A percentile compares a stretch with the other conserved stretches of the same genome.
These are phyloP conservation scores for Rugalucina vietnamica DNA, from an alignment of 2,888 invertebrate genomes.

Conservation along the genomic window DNA sequence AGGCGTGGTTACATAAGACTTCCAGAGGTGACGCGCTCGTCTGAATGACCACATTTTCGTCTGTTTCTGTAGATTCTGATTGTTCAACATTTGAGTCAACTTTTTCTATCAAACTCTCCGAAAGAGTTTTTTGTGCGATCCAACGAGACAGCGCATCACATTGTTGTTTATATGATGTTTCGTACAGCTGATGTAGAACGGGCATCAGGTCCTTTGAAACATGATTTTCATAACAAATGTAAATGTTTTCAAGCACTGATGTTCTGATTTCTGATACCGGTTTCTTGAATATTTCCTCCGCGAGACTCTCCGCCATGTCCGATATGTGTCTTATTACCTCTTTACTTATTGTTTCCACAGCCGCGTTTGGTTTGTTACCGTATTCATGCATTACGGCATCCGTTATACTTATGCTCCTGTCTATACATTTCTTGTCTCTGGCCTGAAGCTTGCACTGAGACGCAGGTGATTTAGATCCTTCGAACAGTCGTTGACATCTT, in stretches of 20 bases:
- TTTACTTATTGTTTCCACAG: slow-evolving; percentile 52
- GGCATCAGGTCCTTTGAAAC: slow-evolving; percentile 71
- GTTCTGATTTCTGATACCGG: slow-evolving; percentile 24
- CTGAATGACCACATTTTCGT: neutral
- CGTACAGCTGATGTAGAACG: slow-evolving; percentile 70
- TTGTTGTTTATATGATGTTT: slow-evolving; percentile 59
- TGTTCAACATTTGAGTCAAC: neutral
- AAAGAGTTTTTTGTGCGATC: slow-evolving; percentile 48
- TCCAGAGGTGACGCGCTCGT: neutral
- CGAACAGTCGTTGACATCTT: slow-evolving; percentile 50
- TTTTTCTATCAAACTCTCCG: slow-evolving; percentile 32
- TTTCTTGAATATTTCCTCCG: slow-evolving; percentile 27
- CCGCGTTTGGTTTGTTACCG: slow-evolving; percentile 38
- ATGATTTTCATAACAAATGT: slow-evolving; percentile 76
- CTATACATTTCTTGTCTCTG: neutral
- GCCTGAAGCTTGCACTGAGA: neutral
- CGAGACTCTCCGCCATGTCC: slow-evolving; percentile 49
- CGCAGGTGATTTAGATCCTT: slow-evolving; percentile 35
- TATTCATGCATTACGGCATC: neutral
- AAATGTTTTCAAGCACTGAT: slow-evolving; percentile 67
- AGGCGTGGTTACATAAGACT: neutral
- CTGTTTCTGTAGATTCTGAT: neutral
- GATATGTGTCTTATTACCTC: slow-evolving; percentile 62
- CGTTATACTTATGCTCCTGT: neutral
- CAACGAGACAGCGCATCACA: slow-evolving; percentile 52